These are phyloP conservation scores for Alligator sinensis DNA, from an alignment of 2,113 vertebrate species.

Conservation along the genomic window DNA sequence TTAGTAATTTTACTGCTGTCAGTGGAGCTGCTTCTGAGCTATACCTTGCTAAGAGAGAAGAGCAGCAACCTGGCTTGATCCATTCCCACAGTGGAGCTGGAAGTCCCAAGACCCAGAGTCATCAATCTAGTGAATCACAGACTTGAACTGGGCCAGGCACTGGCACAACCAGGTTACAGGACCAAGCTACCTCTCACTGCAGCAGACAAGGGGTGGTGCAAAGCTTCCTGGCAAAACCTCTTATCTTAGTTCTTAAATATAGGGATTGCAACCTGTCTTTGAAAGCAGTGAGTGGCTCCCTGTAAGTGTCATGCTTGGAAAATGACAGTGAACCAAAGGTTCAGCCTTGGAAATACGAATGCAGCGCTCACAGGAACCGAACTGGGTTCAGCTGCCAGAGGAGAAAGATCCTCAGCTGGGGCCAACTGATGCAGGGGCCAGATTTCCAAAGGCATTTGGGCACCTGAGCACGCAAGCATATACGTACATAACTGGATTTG, in stretches of 20 bases:
- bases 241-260: not conserved
- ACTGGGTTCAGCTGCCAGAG: not conserved
- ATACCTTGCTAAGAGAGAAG: not conserved
- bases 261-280: not conserved
- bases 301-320: not conserved
- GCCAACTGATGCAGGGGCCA: fast-evolving
- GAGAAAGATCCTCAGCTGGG: not conserved
- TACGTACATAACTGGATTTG: not conserved
- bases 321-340: not conserved
- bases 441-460: not conserved
- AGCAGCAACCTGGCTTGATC: not conserved
- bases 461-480: no score
- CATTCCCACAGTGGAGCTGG: not conserved
- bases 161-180: not conserved
- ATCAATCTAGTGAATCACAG: not conserved
- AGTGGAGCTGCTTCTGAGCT: not conserved
- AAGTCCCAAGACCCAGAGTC: not conserved
- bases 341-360: not conserved
- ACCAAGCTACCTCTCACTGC: not conserved
- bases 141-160: not conserved
- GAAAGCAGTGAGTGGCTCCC: not conserved
- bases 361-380: not conserved
- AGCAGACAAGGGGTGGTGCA: not conserved
- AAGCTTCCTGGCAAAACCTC: not conserved
- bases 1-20: not conserved